Evolutionary conservation across 2,888 invertebrate genomes (phyloP), one percentile per base, ranked within the genome.

Genomic region (Mayetiola destructor): DNA sequence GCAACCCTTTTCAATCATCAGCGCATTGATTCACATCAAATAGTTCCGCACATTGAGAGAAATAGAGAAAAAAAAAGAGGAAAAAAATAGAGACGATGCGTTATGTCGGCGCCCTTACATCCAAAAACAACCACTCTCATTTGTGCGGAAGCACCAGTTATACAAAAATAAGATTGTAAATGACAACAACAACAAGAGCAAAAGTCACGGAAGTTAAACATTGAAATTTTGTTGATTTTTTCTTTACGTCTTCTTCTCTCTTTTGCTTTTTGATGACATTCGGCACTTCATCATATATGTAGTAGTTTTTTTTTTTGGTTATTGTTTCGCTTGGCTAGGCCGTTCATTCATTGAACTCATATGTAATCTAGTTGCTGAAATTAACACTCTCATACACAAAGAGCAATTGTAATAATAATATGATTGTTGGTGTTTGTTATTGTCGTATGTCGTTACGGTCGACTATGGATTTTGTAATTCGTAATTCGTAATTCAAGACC

Each of bases 211-310:
- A 48, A 48, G 48, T 48, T 48, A 48, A 48, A 48, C 27, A 48
- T 48, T 27, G 16, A 48, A 48, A 27, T 27, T 16, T n/a, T n/a
- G n/a, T n/a, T n/a, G n/a, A n/a, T n/a, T n/a, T n/a, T n/a, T n/a
- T n/a, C n/a, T n/a, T n/a, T n/a, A n/a, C n/a, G n/a, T n/a, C n/a
- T n/a, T n/a, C n/a, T n/a, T n/a, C n/a, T n/a, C n/a, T n/a, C n/a
- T n/a, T n/a, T n/a, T n/a, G n/a, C 14, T 48, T 48, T 48, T 48
- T 48, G 27, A 27, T 48, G 48, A 48, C 48, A 48, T n/a, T 48
- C 48, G n/a, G 48, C 29, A 48, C 48, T 48, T 48, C 48, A 48
- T 48, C 48, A 48, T 48, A 27, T n/a, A n/a, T n/a, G n/a, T n/a
- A n/a, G n/a, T n/a, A n/a, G n/a, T n/a, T n/a, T n/a, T n/a, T n/a